Base-by-base conservation (phyloP, 2,888 invertebrate species). In the Aromia moschata region DNA sequence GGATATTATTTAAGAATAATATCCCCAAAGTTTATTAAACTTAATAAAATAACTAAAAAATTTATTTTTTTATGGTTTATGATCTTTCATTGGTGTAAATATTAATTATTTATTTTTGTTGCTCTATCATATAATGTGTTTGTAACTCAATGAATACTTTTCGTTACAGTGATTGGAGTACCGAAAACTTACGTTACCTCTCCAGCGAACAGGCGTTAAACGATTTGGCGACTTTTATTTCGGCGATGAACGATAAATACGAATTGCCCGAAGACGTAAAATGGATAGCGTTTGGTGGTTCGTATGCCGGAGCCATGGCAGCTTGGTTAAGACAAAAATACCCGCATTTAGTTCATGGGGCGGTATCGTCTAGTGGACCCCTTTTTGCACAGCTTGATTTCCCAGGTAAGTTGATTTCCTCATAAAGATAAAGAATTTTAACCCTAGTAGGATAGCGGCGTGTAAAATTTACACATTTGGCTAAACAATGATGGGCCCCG, bases 81-180 rank as follows among this genome's bases (percentile, higher is more conserved):
- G n/a, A n/a, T n/a, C n/a, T n/a, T n/a, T n/a, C n/a, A n/a, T n/a
- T n/a, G n/a, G n/a, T n/a, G n/a, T n/a, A n/a, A n/a, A n/a, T n/a
- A n/a, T n/a, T n/a, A n/a, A n/a, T n/a, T n/a, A n/a, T n/a, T n/a
- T n/a, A n/a, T n/a, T n/a, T n/a, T n/a, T n/a, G n/a, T n/a, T n/a
- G n/a, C n/a, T n/a, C n/a, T n/a, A n/a, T n/a, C n/a, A n/a, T n/a
- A n/a, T n/a, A n/a, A n/a, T n/a, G n/a, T n/a, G n/a, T n/a, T n/a
- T n/a, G n/a, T n/a, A n/a, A n/a, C n/a, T n/a, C n/a, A n/a, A n/a
- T n/a, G n/a, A n/a, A n/a, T n/a, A n/a, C n/a, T 12, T 5, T 10
- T 12, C 3, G 7, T 83, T 84, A n/a, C 80, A 95, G 94, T 36
- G 92, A 96, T 77, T 79, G 92, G 61, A 89, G 49, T 11, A 25